These are phyloP conservation scores for Grammatotria lemairii DNA, from an alignment of 2,113 vertebrate species.

Conservation along the genomic window DNA sequence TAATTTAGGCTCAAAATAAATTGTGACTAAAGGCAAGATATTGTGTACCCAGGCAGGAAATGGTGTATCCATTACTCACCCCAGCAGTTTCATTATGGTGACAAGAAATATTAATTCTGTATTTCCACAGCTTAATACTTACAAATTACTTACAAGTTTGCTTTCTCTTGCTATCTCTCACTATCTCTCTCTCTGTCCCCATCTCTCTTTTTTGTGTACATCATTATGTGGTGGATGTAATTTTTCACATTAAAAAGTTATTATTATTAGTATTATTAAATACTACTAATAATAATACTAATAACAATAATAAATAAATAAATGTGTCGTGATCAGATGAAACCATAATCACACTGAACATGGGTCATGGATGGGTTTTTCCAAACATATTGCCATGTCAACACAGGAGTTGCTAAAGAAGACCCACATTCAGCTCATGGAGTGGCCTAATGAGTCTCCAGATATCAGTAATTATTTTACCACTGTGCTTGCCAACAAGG, in stretches of 20 bases:
- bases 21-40: not conserved
- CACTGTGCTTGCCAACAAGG: not conserved
- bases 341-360: not conserved
- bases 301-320: not conserved
- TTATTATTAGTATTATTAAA: not conserved
- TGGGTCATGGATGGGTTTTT: not conserved
- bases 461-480: not conserved
- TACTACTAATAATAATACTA: rapidly evolving
- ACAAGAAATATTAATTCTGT: not conserved
- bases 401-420: not conserved
- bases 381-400: not conserved
- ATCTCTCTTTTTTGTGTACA: not conserved
- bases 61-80: not conserved
- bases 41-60: not conserved
- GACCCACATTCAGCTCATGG: not conserved
- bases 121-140: not conserved
- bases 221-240: not conserved
- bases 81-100: not conserved
- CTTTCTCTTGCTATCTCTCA: not conserved
- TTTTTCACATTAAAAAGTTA: not conserved
- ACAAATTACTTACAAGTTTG: not conserved
- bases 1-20: not conserved
- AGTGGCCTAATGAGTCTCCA: not conserved
- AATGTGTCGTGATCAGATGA: not conserved
- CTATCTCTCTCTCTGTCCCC: not conserved